Base-by-base conservation (phyloP, 2,888 invertebrate genomes). In the Acheta domesticus region DNA sequence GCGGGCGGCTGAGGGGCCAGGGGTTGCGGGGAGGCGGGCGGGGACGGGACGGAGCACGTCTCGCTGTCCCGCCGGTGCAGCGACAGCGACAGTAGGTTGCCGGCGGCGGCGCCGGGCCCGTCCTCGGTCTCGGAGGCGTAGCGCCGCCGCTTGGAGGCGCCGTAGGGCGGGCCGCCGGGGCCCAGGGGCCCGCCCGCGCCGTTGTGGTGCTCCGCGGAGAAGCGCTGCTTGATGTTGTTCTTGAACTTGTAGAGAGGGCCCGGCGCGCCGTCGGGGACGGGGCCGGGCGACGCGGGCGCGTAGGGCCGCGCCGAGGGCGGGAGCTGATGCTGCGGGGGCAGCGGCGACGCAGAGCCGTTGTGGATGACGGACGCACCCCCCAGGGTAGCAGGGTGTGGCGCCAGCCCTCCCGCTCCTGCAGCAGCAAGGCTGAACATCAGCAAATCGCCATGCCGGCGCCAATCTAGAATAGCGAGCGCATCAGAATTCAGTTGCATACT, bases 221-320 rank as follows among this genome's bases (percentile, higher is more conserved):
- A 97, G 81, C 97, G 89, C 86, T 96, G 93, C 85, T 97, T 96
- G 83, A 98, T 97, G 85, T 94, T 95, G 84, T 95, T 97, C 88
- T 98, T 98, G 88, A 96, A 97, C 88, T 97, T 97, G 88, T 97
- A 97, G 1, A 82, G 76, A 11, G 80, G 75, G 8, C 80, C 79
- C 8, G 74, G 50, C 16, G 80, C 50, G 20, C 74, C 75, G 21
- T 50, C 76, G 19, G 49, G 21, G 50, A n/a, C 78, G n/a, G 21
- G 12, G 14, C 50, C 20, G 4, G n/a, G 62, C 62, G 16, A 48
- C 23, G 77, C 11, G 48, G n/a, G 77, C 49, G 62, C 62, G 62
- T 16, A 62, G 62, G 50, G 62, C 2, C 19, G 62, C 62, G 62
- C 19, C 50, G 50, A 2, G 62, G 62, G 62, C n/a, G 62, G 12